phyloP scores from a whole-genome alignment of 2,113 vertebrate genomes.

The Cyprinodon brontotheroides region DNA sequence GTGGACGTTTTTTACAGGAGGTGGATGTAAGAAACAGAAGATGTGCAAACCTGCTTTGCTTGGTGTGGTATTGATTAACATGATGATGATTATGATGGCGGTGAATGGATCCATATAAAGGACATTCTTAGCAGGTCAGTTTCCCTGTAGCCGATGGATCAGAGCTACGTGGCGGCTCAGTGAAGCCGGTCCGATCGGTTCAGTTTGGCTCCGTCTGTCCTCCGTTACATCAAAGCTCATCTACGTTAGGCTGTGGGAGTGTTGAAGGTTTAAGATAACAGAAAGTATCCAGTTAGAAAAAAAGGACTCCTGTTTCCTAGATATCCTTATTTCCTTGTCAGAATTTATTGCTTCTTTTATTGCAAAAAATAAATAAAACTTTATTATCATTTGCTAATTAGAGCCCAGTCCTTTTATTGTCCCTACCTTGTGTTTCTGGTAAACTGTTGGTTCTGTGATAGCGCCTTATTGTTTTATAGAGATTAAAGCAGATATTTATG shows the following conservation, averaged over 20 bases:
- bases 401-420: not conserved
- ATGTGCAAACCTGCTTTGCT: no score
- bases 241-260: not conserved
- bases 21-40: no score
- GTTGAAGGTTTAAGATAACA: not conserved
- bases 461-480: slow-evolving; percentile 19
- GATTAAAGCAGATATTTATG: slow-evolving; percentile 15
- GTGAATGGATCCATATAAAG: not conserved
- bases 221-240: not conserved
- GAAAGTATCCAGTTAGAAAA: not conserved
- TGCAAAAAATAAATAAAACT: not conserved
- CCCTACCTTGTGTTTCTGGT: not conserved
- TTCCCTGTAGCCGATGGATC: no score
- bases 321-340: not conserved
- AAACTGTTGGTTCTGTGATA: slow-evolving; percentile 10
- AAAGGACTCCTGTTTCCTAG: not conserved
- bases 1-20: no score
- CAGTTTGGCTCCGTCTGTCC: not conserved
- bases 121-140: not conserved
- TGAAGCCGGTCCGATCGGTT: not conserved
- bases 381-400: not conserved
- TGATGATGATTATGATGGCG: no score
- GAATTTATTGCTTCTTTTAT: not conserved
- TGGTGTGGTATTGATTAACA: no score
- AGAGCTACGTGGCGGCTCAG: not conserved